These are phyloP conservation scores for Brachystomella parvula DNA, from an alignment of 1,140 invertebrate species.

Conservation along the genomic window DNA sequence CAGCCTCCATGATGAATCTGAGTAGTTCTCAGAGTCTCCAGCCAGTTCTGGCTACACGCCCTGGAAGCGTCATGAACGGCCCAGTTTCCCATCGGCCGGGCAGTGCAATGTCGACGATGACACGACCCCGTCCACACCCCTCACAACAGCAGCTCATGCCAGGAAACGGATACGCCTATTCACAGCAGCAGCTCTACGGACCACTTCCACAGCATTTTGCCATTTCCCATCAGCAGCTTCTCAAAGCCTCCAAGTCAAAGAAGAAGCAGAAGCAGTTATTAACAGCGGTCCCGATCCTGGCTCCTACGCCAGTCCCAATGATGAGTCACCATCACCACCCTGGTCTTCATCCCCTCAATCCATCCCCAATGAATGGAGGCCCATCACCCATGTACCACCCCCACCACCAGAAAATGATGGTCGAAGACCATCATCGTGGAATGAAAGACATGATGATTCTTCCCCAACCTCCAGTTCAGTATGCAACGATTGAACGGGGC, in stretches of 20 bases:
- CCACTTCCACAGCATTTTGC: constrained; percentile 36
- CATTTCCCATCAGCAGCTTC: constrained; percentile 27
- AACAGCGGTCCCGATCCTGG: constrained; percentile 27
- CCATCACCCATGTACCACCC: constrained; percentile 38
- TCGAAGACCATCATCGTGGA: constrained; percentile 31
- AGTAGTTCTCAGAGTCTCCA: constrained; percentile 31
- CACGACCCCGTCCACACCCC: constrained; percentile 35
- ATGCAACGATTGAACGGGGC: constrained; percentile 37
- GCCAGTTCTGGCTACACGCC: constrained; percentile 25
- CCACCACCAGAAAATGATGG: constrained; percentile 20
- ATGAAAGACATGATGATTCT: constrained; percentile 21
- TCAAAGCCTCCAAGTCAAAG: constrained; percentile 34
- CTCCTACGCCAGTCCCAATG: constrained; percentile 33
- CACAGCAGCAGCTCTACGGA: constrained; percentile 41
- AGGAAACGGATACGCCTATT: constrained; percentile 34
- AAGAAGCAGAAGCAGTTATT: constrained; percentile 29
- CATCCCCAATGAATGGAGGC: constrained; percentile 40
- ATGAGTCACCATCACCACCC: constrained; percentile 28
- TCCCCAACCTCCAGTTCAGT: constrained; percentile 27
- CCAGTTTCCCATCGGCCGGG: constrained; percentile 39
- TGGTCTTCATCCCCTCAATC: constrained; percentile 41
- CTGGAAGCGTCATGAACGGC: constrained; percentile 36
- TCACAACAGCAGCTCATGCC: constrained; percentile 35
- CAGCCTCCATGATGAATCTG: constrained; percentile 39
- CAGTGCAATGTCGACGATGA: constrained; percentile 37